Evolutionary conservation across 2,113 vertebrate genomes (phyloP), one percentile per base, ranked within the genome.

Genomic region (Labeo catla): DNA sequence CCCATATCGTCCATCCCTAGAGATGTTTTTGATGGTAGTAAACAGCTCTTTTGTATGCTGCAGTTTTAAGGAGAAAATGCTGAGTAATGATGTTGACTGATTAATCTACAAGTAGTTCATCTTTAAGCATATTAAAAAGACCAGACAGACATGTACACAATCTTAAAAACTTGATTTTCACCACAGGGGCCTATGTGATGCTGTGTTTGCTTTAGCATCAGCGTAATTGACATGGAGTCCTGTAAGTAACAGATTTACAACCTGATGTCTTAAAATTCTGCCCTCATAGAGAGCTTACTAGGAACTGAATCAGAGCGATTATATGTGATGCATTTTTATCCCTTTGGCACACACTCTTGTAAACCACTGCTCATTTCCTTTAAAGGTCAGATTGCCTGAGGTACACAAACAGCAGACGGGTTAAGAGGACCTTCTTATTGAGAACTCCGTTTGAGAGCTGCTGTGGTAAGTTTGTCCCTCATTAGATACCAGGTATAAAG

Each of bases 331-430:
- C 28, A 15, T 52, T 81, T 66, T 28, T 68, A 66, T 65, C 80
- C 23, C 43, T 68, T 50, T 11, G 13, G 23, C 61, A 82, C 45
- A 28, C 45, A 36, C 63, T 21, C n/a, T 34, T 49, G 23, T 68
- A 50, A 77, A 77, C 50, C 80, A 65, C 61, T 47, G 45, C 28
- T 68, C 43, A 68, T 68, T 50, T 68, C 61, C 80, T 82, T 82
- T 82, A 68, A 82, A 81, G 61, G 80, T 82, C 45, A 82, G 80
- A 49, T 47, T 34, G 43, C 61, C 76, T 45, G 13, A 50, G 52
- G 54, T 80, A 61, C 21, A 61, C 54, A 45, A 79, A 80, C 28
- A 39, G 8, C 77, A 80, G 54, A 43, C 19, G 7, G 36, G 34
- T 61, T 61, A 80, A 61, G 36, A 80, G 12, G 36, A 80, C 54